Conservation (phyloP, 2,797 vertebrate genomes). For the Malurus splendens region DNA sequence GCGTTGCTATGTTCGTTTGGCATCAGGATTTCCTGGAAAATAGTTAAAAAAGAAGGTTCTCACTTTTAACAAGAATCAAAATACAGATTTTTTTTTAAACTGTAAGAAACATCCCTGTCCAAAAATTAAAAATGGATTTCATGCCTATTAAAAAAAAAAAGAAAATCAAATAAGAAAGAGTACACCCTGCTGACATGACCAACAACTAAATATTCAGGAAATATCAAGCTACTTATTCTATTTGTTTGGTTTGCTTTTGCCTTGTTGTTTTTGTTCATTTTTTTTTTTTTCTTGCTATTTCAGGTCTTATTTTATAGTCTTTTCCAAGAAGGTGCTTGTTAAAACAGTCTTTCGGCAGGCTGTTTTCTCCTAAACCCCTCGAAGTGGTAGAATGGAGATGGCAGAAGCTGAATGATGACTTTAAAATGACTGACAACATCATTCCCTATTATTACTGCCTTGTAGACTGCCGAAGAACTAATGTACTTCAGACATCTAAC, state of each 20-base stretch:
- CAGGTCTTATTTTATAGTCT: constrained; percentile 35
- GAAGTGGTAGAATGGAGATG: constrained; percentile 50
- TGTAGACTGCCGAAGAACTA: constrained; percentile 68
- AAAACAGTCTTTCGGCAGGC: constrained; percentile 25
- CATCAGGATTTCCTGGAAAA: neutral
- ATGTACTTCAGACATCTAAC: constrained; percentile 64
- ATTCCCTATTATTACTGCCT: constrained; percentile 64
- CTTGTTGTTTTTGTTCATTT: neutral
- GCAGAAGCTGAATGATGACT: constrained; percentile 57
- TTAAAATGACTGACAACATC: constrained; percentile 72
- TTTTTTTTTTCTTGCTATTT: neutral
- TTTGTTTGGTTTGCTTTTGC: constrained; percentile 9
- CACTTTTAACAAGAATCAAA: neutral
- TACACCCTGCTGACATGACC: neutral
- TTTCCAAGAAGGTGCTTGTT: constrained; percentile 42
- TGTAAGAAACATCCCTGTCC: neutral
- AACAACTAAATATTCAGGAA: constrained; percentile 9
- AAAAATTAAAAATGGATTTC: neutral
- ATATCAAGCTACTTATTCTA: constrained; percentile 24
- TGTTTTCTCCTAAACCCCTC: constrained; percentile 33
- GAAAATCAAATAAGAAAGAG: neutral
- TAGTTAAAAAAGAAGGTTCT: neutral
- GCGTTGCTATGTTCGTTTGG: neutral
- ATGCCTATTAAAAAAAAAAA: neutral
- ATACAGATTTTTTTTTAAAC: neutral